Conservation (phyloP, 1,140 invertebrate genomes). For the Brachionus paranguensis region DNA sequence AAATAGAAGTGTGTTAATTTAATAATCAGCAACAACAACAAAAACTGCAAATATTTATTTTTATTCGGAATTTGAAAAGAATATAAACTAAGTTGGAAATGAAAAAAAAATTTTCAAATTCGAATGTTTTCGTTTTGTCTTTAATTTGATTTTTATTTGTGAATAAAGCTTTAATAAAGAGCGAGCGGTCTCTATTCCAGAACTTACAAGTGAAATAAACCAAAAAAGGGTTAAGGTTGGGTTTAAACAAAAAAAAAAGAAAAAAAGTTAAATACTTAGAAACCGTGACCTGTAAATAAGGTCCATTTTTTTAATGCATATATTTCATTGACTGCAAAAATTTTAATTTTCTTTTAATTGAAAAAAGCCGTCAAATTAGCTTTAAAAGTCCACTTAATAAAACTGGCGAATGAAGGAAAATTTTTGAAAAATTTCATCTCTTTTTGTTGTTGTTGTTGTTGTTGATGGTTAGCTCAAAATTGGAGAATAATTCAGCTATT, state of each 20-base stretch:
- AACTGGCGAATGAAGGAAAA: too few relatives aligned
- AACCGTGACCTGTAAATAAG: not conserved
- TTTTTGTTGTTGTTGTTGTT: not conserved
- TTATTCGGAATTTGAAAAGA: too few relatives aligned
- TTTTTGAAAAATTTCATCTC: not conserved
- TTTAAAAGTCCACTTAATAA: not conserved
- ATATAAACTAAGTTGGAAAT: too few relatives aligned
- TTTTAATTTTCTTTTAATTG: not conserved
- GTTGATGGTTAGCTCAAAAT: not conserved
- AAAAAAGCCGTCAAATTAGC: constrained; percentile 8
- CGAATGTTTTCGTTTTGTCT: too few relatives aligned
- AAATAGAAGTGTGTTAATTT: too few relatives aligned
- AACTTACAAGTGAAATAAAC: not conserved
- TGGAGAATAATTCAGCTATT: not conserved
- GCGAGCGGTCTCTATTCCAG: not conserved
- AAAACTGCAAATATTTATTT: too few relatives aligned
- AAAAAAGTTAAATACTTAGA: not conserved
- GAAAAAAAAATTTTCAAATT: too few relatives aligned
- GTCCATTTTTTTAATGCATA: not conserved
- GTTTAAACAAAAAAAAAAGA: too few relatives aligned
- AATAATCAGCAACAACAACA: too few relatives aligned
- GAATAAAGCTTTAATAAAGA: too few relatives aligned
- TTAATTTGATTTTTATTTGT: too few relatives aligned
- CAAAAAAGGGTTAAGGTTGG: too few relatives aligned
- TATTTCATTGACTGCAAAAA: not conserved